Conservation (phyloP, 2,888 invertebrate genomes). For the Erebia palarica region DNA sequence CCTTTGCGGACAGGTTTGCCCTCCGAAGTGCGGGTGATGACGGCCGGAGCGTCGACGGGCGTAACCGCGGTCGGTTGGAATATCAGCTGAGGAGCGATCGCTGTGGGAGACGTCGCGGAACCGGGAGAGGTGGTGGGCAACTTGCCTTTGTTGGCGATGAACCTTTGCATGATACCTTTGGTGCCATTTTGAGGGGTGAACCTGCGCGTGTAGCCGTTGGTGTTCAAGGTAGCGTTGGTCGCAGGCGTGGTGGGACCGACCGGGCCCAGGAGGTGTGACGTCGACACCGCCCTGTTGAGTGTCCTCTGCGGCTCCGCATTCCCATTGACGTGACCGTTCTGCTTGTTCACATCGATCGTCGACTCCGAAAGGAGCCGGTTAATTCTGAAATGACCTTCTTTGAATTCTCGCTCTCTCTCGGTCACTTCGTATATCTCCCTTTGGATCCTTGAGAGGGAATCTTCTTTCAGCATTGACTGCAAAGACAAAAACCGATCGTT, state of each 20-base stretch:
- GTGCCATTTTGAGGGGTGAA: slow-evolving; percentile 86
- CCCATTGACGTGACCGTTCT: slow-evolving; percentile 70
- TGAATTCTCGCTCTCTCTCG: slow-evolving; percentile 91
- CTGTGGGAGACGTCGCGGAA: slow-evolving; percentile 56
- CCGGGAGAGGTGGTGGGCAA: slow-evolving; percentile 66
- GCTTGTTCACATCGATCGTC: slow-evolving; percentile 74
- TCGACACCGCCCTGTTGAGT: slow-evolving; percentile 72
- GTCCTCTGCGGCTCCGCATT: slow-evolving; percentile 58
- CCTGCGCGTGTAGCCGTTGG: slow-evolving; percentile 81
- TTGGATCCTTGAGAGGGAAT: slow-evolving; percentile 91
- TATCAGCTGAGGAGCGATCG: slow-evolving; percentile 61
- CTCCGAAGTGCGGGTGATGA: slow-evolving; percentile 80
- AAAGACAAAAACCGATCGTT: slow-evolving; percentile 51
- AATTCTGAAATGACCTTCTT: slow-evolving; percentile 81
- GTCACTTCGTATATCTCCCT: slow-evolving; percentile 94
- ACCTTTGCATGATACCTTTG: slow-evolving; percentile 93
- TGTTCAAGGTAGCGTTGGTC: slow-evolving; percentile 63
- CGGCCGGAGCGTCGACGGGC: slow-evolving; percentile 54
- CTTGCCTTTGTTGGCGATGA: slow-evolving; percentile 91
- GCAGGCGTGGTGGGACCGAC: slow-evolving; percentile 64
- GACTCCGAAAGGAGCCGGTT: slow-evolving; percentile 75
- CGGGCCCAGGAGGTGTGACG: slow-evolving; percentile 72
- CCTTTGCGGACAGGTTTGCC: slow-evolving; percentile 88
- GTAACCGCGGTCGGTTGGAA: slow-evolving; percentile 66
- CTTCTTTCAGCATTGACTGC: slow-evolving; percentile 84